Base-by-base conservation (phyloP, 2,113 vertebrate genomes). In the Setophaga kirtlandii region DNA sequence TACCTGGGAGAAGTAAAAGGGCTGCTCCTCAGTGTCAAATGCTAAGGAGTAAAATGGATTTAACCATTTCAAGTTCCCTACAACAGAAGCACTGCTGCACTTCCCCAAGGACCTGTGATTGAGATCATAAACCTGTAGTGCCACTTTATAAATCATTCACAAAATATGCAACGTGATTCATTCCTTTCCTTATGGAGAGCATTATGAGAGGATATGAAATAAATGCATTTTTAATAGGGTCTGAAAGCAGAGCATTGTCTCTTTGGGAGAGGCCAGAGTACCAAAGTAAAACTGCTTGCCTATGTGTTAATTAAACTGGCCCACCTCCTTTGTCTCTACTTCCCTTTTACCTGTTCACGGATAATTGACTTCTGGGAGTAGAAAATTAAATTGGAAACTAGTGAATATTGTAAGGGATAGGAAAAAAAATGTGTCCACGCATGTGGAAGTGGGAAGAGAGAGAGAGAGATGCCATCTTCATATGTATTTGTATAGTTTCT, bases 191-290 rank as follows among this genome's bases (percentile, higher is more conserved):
- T 86, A 63, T 77, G 41, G 64, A 94, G 75, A 64, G 22, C 63
- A 95, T 91, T 94, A 93, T 55, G 83, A 89, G 35, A 87, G 58
- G 91, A 93, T 91, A 83, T 68, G 49, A 94, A 96, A 93, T 87
- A 93, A 92, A 96, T 97, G 71, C 39, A 91, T 92, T 97, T 96
- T 97, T 96, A 97, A 96, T 90, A 83, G 60, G 28, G 42, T 67
- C 80, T 95, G 74, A 95, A 93, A 89, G 77, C 75, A 71, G 33
- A 93, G 46, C 35, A 37, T 67, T 94, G 50, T 71, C 73, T 86
- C 35, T 86, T 68, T 24, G 23, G 68, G 63, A 78, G 86, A 83
- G 44, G 65, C 74, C 75, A 53, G 76, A 85, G 80, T 33, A 88
- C 74, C 35, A 78, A 92, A 95, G 78, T 90, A 92, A 96, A 89